Base-by-base conservation (phyloP, 2,888 invertebrate species). In the Drosophila demipolita region DNA sequence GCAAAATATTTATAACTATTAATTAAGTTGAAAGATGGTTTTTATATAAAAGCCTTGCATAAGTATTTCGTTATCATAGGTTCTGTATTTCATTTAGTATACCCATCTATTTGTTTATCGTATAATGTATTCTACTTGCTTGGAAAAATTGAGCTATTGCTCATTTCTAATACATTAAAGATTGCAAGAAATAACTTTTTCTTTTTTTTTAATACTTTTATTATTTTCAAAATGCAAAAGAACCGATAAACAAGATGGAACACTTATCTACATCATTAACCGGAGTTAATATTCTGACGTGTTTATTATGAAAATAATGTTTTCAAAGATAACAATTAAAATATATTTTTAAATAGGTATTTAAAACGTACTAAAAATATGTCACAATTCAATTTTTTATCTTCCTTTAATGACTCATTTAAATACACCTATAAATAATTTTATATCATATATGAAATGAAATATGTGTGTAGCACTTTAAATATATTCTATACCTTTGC, bases 401-500 rank as follows among this genome's bases (percentile, higher is more conserved):
- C 11, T n/a, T 0, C 40, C 6, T 7, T 45, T 38, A 38, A 17
- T 17, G 17, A 3, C 35, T 3, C 15, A 6, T 11, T n/a, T n/a
- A n/a, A 42, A 42, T 7, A 20, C 20, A 12, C 20, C 12, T 45
- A 7, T 45, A 45, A 45, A 45, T 12, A 45, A 12, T 12, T 15
- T 12, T 12, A 12, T 12, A 45, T 45, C 23, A 23, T 45, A 23
- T 23, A 45, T 45, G 15, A 15, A 45, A 45, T 15, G n/a, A 29
- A 50, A 12, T 4, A n/a, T 29, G 6, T 7, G 7, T 6, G 29
- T 32, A 32, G 29, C n/a, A 17, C 23, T 40, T 40, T 45, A 4
- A 45, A 45, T 15, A 33, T 40, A 15, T 50, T 17, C 2, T 66
- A 20, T 36, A 38, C 32, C 26, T 60, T 52, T 53, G 50, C 48